Evolutionary conservation across 1,140 invertebrate genomes (phyloP), one percentile per base, ranked within the genome.

Genomic region (Drosophila kepulauana): DNA sequence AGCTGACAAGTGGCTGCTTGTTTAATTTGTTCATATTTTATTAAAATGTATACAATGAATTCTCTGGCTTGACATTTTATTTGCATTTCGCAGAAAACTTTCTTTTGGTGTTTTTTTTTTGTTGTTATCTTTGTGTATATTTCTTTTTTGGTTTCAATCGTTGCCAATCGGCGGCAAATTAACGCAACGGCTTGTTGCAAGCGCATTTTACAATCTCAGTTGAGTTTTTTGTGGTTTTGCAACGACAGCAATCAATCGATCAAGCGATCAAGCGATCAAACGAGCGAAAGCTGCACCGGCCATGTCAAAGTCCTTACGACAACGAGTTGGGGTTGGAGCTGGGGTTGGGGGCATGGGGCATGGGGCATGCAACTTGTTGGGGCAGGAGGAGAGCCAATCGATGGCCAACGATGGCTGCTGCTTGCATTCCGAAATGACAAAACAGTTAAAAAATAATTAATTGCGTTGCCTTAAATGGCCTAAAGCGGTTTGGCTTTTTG

Each of bases 381-480:
- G 35, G 82, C 68, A 67, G 52, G 67, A 41, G 72, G 52, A 69
- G 13, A 72, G 66, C 77, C 84, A 84, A 89, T 85, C 81, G 85
- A 87, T 88, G 79, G 75, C 79, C 84, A 87, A 82, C 70, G 80
- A 81, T 88, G 80, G 85, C 75, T 75, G 78, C 81, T 80, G 57
- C 65, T 51, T 76, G 82, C 87, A 91, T 91, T 92, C 90, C 91
- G 75, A 91, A 91, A 92, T 91, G 91, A 92, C 91, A 91, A 92
- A 92, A 92, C 91, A 92, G 91, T 92, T 92, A 92, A 92, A 92
- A 92, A 92, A 92, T 92, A 92, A 92, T 92, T 92, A 92, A 92
- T 92, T 91, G 90, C 87, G 87, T 91, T 92, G 70, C 90, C 91
- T 86, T 91, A 92, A 92, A 92, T 91, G 91, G 91, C 75, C 72